Percentiles rank a stretch among this genome's conserved stretches.
phyloP scores from a whole-genome alignment of 2,797 vertebrate genomes.

The Neomorphus geoffroyi region DNA sequence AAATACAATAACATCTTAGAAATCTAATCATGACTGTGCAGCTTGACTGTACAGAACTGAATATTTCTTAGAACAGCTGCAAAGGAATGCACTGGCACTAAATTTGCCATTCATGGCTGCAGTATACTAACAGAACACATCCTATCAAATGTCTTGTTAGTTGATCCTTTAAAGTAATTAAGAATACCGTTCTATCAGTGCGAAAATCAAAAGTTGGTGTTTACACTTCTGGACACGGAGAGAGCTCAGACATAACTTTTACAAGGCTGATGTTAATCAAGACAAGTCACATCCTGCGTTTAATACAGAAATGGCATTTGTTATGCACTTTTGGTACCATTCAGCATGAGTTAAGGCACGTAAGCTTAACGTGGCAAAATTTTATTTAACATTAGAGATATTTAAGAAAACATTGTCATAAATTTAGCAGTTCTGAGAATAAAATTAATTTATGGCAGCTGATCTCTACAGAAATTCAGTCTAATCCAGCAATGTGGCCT shows the following conservation, averaged over 20 bases:
- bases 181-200: conserved; percentile 9
- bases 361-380: neutral
- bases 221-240: neutral
- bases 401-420: neutral
- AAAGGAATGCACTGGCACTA: conserved; percentile 27
- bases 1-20: conserved; percentile 41
- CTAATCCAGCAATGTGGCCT: neutral
- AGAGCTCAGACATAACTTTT: neutral
- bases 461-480: neutral
- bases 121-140: neutral
- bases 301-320: neutral
- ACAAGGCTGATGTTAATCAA: neutral
- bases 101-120: neutral
- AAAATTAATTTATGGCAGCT: neutral
- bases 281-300: neutral
- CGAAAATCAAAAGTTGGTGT: neutral
- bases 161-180: neutral
- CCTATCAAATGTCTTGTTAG: neutral
- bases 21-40: conserved; percentile 5
- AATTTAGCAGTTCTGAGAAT: neutral
- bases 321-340: neutral
- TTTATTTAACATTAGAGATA: neutral
- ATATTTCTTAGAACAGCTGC: conserved; percentile 38
- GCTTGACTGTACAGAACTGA: conserved; percentile 21
- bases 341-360: neutral